Evolutionary conservation across 1,140 invertebrate genomes (phyloP), one percentile per base, ranked within the genome.

Genomic region (Cotesia glomerata): DNA sequence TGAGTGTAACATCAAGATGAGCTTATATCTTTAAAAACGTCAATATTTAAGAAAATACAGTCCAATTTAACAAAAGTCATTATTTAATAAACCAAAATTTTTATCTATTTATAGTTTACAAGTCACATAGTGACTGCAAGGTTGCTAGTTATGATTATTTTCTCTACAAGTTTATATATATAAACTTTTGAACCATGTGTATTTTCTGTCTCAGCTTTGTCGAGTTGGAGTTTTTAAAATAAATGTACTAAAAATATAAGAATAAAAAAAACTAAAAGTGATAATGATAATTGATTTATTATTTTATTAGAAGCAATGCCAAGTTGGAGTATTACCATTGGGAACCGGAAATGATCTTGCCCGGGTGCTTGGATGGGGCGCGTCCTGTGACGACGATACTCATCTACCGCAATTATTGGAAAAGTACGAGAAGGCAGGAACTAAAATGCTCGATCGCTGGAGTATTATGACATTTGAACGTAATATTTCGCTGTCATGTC

Each of bases 271-370:
- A 32, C 11, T 71, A 26, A 32, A 35, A 34, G 16, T 13, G 35
- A 36, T 70, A 39, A 52, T 16, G 52, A 56, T 75, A 32, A 16
- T 64, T 49, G 2, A 51, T 69, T 45, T 35, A 66, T 11, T 78
- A 77, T 78, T 61, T 61, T 64, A 69, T 77, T 81, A 96, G 95
- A 93, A 94, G 84, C 94, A 96, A 88, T 96, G 95, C 74, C 95
- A 97, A 87, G 93, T 96, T 32, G 95, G 95, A 35, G 95, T 98
- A 0, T 87, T 99, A 67, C 97, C 97, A 0, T 89, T 99, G 79
- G 97, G 97, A 18, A 98, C 97, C 0, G 97, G 97, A 36, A 99
- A 99, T 85, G 97, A 99, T 84, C 88, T 99, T 71, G 96, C 97
- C 0, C 87, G 97, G 16, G 96, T 98, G 0, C 87, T 98, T 7